phyloP scores from a whole-genome alignment of 1,140 invertebrate genomes.

The honey bee (Apis mellifera) region Amel_HAv3.1 CM009940.2:7869501-7870000 shows the following conservation, averaged over 20 bases:
- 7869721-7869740: conserved; percentile 56
- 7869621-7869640: not conserved
- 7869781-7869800: conserved; percentile 58
- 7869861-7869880: not conserved
- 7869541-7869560: too few species aligned
- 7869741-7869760: conserved; percentile 29
- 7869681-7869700: conserved; percentile 34
- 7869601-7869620: not conserved
- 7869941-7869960: too few species aligned
- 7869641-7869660: not conserved
- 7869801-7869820: not conserved
- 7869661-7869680: conserved; percentile 16
- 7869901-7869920: too few species aligned
- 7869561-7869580: too few species aligned
- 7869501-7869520: not conserved
- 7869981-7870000: too few species aligned
- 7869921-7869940: too few species aligned
- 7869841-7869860: too few species aligned
- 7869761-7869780: conserved; percentile 47
- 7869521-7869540: too few species aligned
- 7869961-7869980: too few species aligned
- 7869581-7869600: not conserved
- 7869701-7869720: conserved; percentile 12
- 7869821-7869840: not conserved
- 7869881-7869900: too few species aligned